Conservation (phyloP, 2,113 vertebrate genomes). For the Pantherophis guttatus region DNA sequence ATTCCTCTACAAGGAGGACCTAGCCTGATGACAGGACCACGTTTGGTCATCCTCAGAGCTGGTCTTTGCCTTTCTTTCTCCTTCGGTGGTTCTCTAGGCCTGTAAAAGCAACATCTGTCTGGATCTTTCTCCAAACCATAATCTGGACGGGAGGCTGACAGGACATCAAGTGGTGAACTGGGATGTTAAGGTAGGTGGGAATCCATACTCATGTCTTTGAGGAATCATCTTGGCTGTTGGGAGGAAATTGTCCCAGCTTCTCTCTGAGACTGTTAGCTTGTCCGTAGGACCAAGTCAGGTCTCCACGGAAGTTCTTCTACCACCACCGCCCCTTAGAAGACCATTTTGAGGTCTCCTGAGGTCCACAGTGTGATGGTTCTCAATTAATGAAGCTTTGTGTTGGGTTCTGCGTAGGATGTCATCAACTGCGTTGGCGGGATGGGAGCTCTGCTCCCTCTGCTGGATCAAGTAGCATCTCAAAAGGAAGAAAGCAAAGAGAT, state of each 20-base stretch:
- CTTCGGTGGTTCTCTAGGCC: conserved; percentile 70
- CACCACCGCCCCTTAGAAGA: not conserved
- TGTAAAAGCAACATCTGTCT: conserved; percentile 93
- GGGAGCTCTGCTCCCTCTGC: conserved; percentile 83
- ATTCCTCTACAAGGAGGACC: too few relatives aligned
- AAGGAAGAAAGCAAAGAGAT: conserved; percentile 72
- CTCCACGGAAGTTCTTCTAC: not conserved
- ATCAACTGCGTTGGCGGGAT: conserved; percentile 90
- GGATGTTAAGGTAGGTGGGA: conserved; percentile 85
- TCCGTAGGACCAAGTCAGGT: not conserved
- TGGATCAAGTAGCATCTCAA: conserved; percentile 82
- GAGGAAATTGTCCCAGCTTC: not conserved
- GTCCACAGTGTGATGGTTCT: not conserved
- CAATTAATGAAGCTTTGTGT: not conserved
- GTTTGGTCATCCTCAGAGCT: not conserved
- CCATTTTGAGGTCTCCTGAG: not conserved
- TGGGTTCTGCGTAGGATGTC: conserved; percentile 77
- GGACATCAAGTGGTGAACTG: conserved; percentile 92
- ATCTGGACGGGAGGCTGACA: conserved; percentile 88
- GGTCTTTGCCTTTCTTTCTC: not conserved
- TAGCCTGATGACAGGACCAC: not conserved
- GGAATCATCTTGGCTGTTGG: not conserved
- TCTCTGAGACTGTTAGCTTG: not conserved
- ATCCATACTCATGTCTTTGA: not conserved
- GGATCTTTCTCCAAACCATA: conserved; percentile 87